A percentile compares a stretch with the other conserved stretches of the same genome.
Conservation (phyloP, 2,797 vertebrate species). For the Mallotus villosus region DNA sequence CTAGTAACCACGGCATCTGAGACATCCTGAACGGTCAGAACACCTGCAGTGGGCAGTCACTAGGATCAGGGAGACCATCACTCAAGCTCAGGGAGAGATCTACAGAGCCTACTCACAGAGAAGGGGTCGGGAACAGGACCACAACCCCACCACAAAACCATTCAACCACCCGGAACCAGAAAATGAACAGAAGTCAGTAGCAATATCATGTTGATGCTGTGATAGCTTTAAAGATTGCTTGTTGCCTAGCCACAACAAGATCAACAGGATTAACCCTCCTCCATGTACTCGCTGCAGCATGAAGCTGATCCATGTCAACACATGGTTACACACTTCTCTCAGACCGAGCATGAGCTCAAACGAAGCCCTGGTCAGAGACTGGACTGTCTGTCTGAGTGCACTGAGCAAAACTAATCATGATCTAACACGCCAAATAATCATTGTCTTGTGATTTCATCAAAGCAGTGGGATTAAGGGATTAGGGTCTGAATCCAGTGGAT, state of each 20-base stretch:
- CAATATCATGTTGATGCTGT: no score
- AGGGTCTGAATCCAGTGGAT: conserved; percentile 14
- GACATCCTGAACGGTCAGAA: not conserved
- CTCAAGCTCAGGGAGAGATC: no score
- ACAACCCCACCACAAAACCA: no score
- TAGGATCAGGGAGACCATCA: no score
- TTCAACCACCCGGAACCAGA: no score
- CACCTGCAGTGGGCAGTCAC: no score
- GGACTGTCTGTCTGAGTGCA: conserved; percentile 11
- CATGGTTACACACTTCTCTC: not conserved
- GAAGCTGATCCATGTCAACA: not conserved
- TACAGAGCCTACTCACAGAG: no score
- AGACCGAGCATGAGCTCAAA: not conserved
- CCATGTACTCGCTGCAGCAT: not conserved
- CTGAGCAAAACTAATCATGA: conserved; percentile 3
- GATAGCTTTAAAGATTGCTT: no score
- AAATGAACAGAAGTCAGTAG: no score
- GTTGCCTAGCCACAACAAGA: not conserved
- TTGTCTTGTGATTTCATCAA: conserved; percentile 17
- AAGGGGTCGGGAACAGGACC: no score
- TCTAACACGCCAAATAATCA: conserved; percentile 10
- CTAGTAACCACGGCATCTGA: conserved; percentile 5
- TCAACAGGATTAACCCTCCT: no score
- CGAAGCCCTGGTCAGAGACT: not conserved
- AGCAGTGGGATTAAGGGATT: conserved; percentile 8